These are phyloP conservation scores for Reticulitermes speratus DNA, from an alignment of 1,140 invertebrate species.

Conservation along the genomic window DNA sequence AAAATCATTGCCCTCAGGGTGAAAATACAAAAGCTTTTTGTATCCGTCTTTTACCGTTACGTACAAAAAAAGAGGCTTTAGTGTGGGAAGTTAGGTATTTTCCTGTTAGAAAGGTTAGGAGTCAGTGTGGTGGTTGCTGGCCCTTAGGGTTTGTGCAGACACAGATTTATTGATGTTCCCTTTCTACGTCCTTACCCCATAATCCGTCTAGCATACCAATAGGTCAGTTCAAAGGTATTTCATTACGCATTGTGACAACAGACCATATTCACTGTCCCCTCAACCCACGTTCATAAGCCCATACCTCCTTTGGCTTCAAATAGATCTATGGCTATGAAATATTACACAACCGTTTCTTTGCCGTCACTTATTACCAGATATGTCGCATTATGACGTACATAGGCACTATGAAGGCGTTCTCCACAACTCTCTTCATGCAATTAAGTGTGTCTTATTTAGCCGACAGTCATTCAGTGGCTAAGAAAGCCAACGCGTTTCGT, in stretches of 20 bases:
- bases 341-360: background rate
- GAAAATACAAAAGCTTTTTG: background rate
- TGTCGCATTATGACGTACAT: background rate
- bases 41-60: background rate
- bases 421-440: too few species aligned
- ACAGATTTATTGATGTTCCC: slow-evolving; percentile 7
- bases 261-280: background rate
- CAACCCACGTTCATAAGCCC: background rate
- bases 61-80: background rate
- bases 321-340: background rate
- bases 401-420: too few species aligned
- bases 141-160: background rate
- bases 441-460: too few species aligned
- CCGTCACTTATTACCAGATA: background rate
- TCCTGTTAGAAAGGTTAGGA: background rate
- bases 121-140: background rate
- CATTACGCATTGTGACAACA: slow-evolving; percentile 4
- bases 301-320: background rate
- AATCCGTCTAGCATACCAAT: slow-evolving; percentile 14
- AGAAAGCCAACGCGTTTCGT: too few species aligned
- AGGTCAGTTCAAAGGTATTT: slow-evolving; percentile 9
- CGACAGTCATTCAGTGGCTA: too few species aligned
- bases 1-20: background rate
- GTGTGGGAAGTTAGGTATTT: background rate
- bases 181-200: background rate